Evolutionary conservation across 2,888 invertebrate species (phyloP), one percentile per base, ranked within the genome.

Genomic region (Napeogenes sylphis): DNA sequence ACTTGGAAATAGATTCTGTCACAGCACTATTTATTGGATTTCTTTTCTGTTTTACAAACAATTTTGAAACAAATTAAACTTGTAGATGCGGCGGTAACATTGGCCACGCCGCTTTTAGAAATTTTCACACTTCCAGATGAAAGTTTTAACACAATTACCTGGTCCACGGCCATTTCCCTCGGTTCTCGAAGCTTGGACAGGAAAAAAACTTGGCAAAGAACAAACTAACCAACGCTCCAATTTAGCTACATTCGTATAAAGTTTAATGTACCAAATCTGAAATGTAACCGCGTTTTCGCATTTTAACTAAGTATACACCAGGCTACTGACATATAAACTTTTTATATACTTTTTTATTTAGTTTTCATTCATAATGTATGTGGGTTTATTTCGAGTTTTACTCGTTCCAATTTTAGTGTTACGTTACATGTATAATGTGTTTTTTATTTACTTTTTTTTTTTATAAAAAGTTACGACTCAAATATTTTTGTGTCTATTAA

Each of bases 121-220:
- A 88, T 84, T 85, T 86, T 87, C 84, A 84, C 87, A 88, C 86
- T 87, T 84, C 83, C 83, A 82, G 86, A 87, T 88, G 86, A 87
- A 88, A 89, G 84, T 89, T 89, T 89, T 89, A 89, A 89, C 88
- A 85, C 86, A 85, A 89, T 89, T 88, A 88, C 86, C 85, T 83
- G 81, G 84, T 83, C 83, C 81, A 77, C 81, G 79, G 80, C 84
- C 84, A 82, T 87, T 86, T 81, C 77, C 78, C 82, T 74, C 75
- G 78, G 80, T 81, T 82, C 84, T 80, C 83, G 78, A 77, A 79
- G 81, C 78, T 81, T 79, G 84, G 83, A 84, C 85, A 85, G 83
- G 82, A 84, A 87, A 87, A 66, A 87, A 88, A 89, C 86, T 87
- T 87, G 85, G 84, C 84, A 82, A 87, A 84, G 87, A 85, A 86